phyloP scores from a whole-genome alignment of 2,113 vertebrate genomes.

The Dicerorhinus sumatrensis region DNA sequence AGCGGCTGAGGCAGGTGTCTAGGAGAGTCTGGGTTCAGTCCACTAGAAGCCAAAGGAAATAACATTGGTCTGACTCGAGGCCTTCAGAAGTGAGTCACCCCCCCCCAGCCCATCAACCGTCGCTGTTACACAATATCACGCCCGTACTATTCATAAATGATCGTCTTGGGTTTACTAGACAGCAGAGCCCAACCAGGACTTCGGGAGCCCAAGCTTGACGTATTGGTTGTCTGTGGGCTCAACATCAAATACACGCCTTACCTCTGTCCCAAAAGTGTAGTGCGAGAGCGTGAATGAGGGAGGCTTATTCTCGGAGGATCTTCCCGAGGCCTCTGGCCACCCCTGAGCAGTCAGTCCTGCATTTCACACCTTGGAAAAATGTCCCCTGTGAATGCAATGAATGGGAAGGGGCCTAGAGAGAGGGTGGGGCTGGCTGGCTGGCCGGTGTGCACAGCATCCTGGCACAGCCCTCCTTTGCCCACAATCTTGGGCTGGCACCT shows the following conservation, averaged over 20 bases:
- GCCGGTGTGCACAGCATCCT: not conserved
- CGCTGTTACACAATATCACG: not conserved
- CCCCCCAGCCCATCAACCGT: not conserved
- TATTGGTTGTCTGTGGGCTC: not conserved
- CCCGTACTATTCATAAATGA: conserved; percentile 41
- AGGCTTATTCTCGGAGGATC: not conserved
- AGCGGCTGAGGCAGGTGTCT: conserved; percentile 52
- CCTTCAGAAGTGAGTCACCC: conserved; percentile 69
- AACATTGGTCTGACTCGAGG: conserved; percentile 59
- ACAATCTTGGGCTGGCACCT: not conserved
- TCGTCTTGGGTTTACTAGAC: conserved; percentile 59
- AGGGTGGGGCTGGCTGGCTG: not conserved
- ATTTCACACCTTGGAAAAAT: not conserved
- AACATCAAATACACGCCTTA: not conserved
- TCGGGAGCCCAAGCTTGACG: not conserved
- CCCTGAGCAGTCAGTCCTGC: not conserved
- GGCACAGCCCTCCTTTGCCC: not conserved
- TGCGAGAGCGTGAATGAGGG: not conserved
- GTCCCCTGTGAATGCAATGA: not conserved
- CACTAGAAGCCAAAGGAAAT: conserved; percentile 65
- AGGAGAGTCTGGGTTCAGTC: not conserved
- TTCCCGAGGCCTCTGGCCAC: not conserved
- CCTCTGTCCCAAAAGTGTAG: not conserved
- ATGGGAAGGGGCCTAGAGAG: not conserved
- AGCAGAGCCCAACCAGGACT: conserved; percentile 50